Evolutionary conservation across 2,797 vertebrate genomes (phyloP).

Genomic region (Periparus ater): DNA sequence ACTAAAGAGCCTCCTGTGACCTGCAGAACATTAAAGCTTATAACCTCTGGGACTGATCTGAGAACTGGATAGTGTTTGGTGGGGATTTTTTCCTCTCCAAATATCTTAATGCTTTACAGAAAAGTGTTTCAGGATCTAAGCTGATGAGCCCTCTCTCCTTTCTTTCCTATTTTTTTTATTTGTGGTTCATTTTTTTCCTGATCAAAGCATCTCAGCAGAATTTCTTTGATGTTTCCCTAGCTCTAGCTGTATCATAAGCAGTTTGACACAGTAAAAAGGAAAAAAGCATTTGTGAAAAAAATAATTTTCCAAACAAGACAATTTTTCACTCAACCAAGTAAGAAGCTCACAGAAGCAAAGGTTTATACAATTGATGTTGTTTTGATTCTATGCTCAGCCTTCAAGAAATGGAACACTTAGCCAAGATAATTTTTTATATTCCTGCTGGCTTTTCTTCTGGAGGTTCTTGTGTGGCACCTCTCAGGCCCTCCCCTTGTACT

Average conservation of each 20-base stretch:
- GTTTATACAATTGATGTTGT: neutral
- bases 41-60: conserved; percentile 6
- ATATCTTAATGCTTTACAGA: conserved; percentile 14
- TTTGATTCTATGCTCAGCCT: conserved; percentile 26
- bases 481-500: neutral
- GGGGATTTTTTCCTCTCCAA: neutral
- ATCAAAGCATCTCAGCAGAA: conserved; percentile 36
- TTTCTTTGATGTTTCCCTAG: conserved; percentile 26
- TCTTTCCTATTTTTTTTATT: neutral
- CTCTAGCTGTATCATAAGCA: neutral
- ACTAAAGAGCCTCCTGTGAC: conserved; percentile 16
- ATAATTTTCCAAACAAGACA: neutral
- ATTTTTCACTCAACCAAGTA: neutral
- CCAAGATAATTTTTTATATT: neutral
- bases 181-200: neutral
- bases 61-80: neutral
- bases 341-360: neutral
- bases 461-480: neutral
- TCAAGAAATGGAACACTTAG: conserved; percentile 4
- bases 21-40: neutral
- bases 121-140: neutral
- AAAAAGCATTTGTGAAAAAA: neutral
- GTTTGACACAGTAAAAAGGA: neutral
- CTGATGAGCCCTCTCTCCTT: neutral
- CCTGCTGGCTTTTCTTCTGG: neutral